A percentile compares a stretch with the other conserved stretches of the same genome.
These are phyloP conservation scores for Tetramorium simillimum DNA, from an alignment of 1,140 invertebrate species.

Conservation along the genomic window DNA sequence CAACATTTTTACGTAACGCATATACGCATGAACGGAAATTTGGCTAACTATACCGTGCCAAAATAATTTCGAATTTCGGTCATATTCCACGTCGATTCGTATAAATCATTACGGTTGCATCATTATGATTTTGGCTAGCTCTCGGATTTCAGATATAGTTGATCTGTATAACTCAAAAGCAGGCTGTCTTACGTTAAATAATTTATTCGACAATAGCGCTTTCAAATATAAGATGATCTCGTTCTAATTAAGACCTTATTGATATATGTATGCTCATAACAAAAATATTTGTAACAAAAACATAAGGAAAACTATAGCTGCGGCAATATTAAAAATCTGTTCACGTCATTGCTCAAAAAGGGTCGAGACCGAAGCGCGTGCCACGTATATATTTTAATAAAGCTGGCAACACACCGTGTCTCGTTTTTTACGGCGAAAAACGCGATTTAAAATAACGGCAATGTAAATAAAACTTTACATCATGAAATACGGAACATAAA, in stretches of 20 bases:
- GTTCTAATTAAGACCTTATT: neutral
- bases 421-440: constrained; percentile 57
- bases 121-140: constrained; percentile 16
- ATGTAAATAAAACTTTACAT: constrained; percentile 62
- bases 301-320: neutral
- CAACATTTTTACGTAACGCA: constrained; percentile 40
- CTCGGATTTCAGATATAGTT: neutral
- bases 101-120: constrained; percentile 28
- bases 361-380: constrained; percentile 29
- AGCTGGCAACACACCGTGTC: constrained; percentile 35
- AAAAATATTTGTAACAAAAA: neutral
- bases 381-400: constrained; percentile 54
- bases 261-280: too few relatives aligned
- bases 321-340: constrained; percentile 11
- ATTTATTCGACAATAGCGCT: neutral
- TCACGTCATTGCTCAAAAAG: neutral
- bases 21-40: constrained; percentile 26
- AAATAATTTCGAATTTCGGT: constrained; percentile 48
- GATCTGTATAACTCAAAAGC: neutral
- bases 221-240: neutral
- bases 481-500: constrained; percentile 54
- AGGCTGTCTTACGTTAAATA: neutral
- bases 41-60: constrained; percentile 59
- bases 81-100: constrained; percentile 19
- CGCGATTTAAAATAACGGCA: constrained; percentile 62